Evolutionary conservation across 53 echinoderm and acorn worm genomes (phyloP), one percentile per base, ranked within the genome.

Genomic region (Arbacia lixula): DNA sequence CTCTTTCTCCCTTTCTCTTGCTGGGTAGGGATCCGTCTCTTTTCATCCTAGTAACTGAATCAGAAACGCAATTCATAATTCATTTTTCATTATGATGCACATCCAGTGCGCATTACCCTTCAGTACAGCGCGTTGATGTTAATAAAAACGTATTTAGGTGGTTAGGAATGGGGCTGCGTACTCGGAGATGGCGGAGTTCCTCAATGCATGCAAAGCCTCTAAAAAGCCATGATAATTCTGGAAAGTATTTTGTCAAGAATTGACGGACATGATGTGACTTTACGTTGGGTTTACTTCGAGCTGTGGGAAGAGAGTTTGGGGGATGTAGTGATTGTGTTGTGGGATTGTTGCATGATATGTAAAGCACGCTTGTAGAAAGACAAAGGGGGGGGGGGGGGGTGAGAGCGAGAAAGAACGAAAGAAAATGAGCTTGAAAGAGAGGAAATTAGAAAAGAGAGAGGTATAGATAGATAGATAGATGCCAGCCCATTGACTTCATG

Each of bases 31-130:
- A n/a, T 62, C 34, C 33, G 30, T 32, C 1, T n/a, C 8, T 20
- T 22, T 66, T 36, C 21, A 66, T 63, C 66, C 66, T 27, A 8
- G 66, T 66, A 66, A 66, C 66, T 37, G 38, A 66, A 66, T 66
- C 66, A 66, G 66, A 66, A 21, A 66, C 34, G 66, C 66, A 38
- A 66, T 66, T 66, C 66, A 66, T 66, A 66, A 66, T 66, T 66
- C 66, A 66, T 66, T 66, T 66, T 66, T 35, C 66, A 66, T 66
- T 66, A 66, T 66, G 25, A 66, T 66, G 66, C 66, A 35, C 38
- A 36, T 66, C 66, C 66, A 21, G 20, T 11, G 66, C 38, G 66
- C 66, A 66, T 66, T 66, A 66, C 66, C 24, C 37, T 36, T 66
- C 38, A 66, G 38, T 21, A 38, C 3, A 66, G 66, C 66, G 66